phyloP scores from a whole-genome alignment of 1,140 invertebrate species.

The Panagrolaimus sp. region DNA sequence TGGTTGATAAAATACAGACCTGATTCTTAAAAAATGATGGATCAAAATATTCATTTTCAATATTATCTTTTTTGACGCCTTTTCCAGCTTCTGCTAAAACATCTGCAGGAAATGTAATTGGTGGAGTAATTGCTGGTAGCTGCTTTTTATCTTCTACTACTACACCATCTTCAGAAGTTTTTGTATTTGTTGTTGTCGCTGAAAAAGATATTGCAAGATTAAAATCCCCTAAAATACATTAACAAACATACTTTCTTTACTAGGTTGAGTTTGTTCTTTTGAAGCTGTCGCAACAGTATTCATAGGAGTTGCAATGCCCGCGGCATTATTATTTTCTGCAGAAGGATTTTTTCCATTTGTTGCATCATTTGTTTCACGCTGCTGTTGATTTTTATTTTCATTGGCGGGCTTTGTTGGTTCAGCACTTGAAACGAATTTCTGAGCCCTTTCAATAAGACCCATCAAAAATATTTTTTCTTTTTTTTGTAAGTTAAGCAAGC shows the following conservation, averaged over 20 bases:
- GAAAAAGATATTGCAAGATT: background rate
- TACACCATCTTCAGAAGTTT: background rate
- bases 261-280: too few species aligned
- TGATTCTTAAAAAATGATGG: conserved; percentile 6
- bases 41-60: conserved; percentile 11
- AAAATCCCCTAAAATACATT: too few species aligned
- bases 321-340: background rate
- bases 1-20: background rate
- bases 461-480: too few species aligned
- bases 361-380: too few species aligned
- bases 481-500: background rate
- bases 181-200: background rate
- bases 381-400: too few species aligned
- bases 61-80: conserved; percentile 1
- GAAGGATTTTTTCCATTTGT: background rate
- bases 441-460: background rate
- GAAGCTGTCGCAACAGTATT: background rate
- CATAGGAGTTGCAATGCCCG: background rate
- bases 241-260: too few species aligned
- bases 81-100: conserved; percentile 2
- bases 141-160: background rate
- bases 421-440: background rate
- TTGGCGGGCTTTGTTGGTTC: background rate
- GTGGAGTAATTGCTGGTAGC: background rate
- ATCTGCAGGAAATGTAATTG: background rate